These are phyloP conservation scores for Sminthurinus signatus DNA, from an alignment of 1,140 invertebrate genomes.

Conservation along the genomic window DNA sequence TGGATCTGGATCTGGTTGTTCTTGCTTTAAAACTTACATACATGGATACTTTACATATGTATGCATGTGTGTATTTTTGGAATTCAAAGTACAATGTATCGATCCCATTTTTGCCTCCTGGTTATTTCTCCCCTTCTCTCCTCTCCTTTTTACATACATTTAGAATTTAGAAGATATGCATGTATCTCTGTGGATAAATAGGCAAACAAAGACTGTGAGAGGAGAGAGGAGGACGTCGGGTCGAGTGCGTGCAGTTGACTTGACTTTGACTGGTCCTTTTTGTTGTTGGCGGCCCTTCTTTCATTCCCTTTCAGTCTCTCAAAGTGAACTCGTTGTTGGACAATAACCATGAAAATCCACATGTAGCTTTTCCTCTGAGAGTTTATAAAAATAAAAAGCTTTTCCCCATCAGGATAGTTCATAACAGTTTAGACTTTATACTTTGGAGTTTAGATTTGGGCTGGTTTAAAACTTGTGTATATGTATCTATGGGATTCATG, in stretches of 20 bases:
- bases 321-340: background rate
- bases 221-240: background rate
- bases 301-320: background rate
- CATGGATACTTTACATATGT: too few species aligned
- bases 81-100: too few species aligned
- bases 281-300: background rate
- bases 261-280: conserved; percentile 16
- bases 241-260: conserved; percentile 10
- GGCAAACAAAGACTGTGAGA: background rate
- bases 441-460: background rate
- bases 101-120: conserved; percentile 10
- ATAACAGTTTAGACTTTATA: background rate
- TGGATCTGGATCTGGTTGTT: too few species aligned
- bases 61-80: too few species aligned
- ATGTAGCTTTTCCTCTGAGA: background rate
- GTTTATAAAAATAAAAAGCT: background rate
- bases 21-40: too few species aligned
- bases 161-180: background rate
- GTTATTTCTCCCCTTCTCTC: background rate
- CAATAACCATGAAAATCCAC: background rate
- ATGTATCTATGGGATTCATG: too few species aligned
- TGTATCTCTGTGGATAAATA: too few species aligned
- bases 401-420: background rate
- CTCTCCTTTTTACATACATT: background rate
- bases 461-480: too few species aligned